Conservation (phyloP, 2,113 vertebrate species). For the Theristicus caerulescens region DNA sequence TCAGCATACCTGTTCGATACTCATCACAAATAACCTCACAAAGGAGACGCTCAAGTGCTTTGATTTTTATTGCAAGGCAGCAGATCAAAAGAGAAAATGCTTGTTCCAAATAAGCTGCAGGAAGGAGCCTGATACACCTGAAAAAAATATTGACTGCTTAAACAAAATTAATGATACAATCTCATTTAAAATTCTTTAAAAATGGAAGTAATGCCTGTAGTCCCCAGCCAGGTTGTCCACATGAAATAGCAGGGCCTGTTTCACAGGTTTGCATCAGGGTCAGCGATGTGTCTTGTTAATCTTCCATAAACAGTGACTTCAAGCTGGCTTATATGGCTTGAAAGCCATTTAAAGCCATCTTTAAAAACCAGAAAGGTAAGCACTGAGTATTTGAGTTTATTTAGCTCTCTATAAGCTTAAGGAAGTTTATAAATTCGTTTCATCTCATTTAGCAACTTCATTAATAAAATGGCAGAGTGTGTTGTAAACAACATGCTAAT, state of each 20-base stretch:
- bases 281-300: background rate
- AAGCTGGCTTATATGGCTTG: background rate
- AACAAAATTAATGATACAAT: background rate
- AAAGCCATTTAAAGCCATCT: background rate
- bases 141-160: background rate
- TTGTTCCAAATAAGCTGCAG: background rate
- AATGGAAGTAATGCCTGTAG: background rate
- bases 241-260: background rate
- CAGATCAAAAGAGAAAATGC: background rate
- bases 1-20: background rate
- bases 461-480: background rate
- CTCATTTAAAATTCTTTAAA: background rate
- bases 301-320: background rate
- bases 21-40: background rate
- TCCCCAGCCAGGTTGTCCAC: background rate
- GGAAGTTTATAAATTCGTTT: constrained; percentile 14
- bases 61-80: background rate
- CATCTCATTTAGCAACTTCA: constrained; percentile 27
- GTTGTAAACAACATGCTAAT: constrained; percentile 9
- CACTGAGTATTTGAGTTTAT: background rate
- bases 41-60: background rate
- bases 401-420: background rate
- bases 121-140: background rate
- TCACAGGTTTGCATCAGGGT: background rate
- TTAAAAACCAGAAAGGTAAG: background rate